These are phyloP conservation scores for Phragmatobia fuliginosa DNA, from an alignment of 2,888 invertebrate species.

Conservation along the genomic window DNA sequence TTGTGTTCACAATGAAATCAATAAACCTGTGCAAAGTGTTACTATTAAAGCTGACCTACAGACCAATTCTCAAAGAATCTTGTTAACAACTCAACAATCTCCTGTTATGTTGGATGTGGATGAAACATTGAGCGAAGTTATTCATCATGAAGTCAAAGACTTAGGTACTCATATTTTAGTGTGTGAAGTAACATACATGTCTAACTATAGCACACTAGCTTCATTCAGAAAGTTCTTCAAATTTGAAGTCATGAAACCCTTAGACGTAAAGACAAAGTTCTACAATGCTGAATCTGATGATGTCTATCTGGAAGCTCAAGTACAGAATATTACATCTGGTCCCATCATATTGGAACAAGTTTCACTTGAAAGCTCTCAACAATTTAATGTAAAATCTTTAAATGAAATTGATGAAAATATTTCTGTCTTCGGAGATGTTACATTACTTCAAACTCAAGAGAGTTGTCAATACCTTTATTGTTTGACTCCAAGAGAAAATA, in stretches of 20 bases:
- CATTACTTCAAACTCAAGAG: conserved; percentile 94
- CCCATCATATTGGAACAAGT: conserved; percentile 98
- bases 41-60: conserved; percentile 97
- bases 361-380: conserved; percentile 95
- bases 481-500: conserved; percentile 92
- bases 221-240: conserved; percentile 99
- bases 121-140: conserved; percentile 96
- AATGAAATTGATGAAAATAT: conserved; percentile 89
- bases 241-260: conserved; percentile 98
- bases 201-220: conserved; percentile 90
- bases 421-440: conserved; percentile 93
- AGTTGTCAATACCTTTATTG: conserved; percentile 98
- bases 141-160: conserved; percentile 99
- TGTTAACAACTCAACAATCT: conserved; percentile 91
- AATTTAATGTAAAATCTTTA: conserved; percentile 93
- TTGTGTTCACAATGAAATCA: conserved; percentile 98
- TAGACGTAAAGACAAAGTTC: conserved; percentile 99
- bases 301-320: conserved; percentile 90
- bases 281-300: conserved; percentile 96
- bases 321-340: conserved; percentile 97
- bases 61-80: conserved; percentile 95
- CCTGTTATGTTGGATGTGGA: conserved; percentile 90
- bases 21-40: conserved; percentile 93
- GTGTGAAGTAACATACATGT: conserved; percentile 97
- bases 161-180: conserved; percentile 98